These are phyloP conservation scores for Notocelia uddmanniana DNA, from an alignment of 2,888 invertebrate species.

Conservation along the genomic window DNA sequence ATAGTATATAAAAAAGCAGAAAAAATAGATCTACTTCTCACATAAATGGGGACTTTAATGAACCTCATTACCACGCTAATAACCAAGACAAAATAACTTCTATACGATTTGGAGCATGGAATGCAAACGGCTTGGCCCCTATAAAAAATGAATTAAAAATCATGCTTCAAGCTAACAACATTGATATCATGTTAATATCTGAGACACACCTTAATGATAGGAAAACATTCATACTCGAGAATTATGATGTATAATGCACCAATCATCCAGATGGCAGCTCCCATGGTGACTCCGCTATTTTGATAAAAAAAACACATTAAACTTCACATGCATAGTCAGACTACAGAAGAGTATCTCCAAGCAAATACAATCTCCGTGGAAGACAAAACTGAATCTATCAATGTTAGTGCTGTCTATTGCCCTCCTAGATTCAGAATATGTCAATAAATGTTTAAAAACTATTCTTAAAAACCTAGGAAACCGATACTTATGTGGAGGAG, in stretches of 20 bases:
- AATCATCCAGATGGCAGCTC: conserved; percentile 22
- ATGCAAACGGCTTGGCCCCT: conserved; percentile 19
- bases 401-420: conserved; percentile 19
- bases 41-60: conserved; percentile 18
- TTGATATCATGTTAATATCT: conserved; percentile 14
- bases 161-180: conserved; percentile 49
- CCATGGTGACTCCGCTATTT: conserved; percentile 4
- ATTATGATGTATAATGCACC: conserved; percentile 8
- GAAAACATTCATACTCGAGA: not conserved
- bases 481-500: too few species aligned
- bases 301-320: conserved; percentile 7
- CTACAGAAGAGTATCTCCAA: conserved; percentile 5
- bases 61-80: conserved; percentile 20
- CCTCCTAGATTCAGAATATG: not conserved
- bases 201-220: conserved; percentile 17
- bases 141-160: conserved; percentile 13
- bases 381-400: not conserved
- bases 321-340: conserved; percentile 1
- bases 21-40: conserved; percentile 17
- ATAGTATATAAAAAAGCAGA: conserved; percentile 26
- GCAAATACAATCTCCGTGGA: conserved; percentile 14
- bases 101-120: conserved; percentile 21
- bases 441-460: not conserved
- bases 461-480: not conserved
- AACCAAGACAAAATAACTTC: conserved; percentile 6